Evolutionary conservation across 1,140 invertebrate genomes (phyloP).

Genomic region (Caenorhabditis tropicalis): DNA sequence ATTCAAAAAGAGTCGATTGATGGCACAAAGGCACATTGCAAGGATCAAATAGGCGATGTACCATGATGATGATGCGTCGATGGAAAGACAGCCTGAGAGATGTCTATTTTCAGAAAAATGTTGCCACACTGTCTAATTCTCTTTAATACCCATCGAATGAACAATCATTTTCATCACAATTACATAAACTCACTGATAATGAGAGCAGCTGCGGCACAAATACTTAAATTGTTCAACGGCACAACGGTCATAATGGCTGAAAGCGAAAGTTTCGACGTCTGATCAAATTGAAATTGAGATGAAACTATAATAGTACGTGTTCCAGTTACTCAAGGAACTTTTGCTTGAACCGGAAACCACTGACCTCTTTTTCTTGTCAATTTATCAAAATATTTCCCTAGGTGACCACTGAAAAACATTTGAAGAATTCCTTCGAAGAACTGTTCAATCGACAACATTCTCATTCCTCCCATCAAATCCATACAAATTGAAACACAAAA

Average conservation of each 20-base stretch:
- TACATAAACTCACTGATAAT: slow-evolving; percentile 39
- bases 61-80: neutral
- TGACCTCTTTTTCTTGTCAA: slow-evolving; percentile 10
- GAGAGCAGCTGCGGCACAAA: slow-evolving; percentile 39
- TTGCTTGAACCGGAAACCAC: neutral
- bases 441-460: slow-evolving; percentile 50
- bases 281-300: too few species aligned
- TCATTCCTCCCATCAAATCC: slow-evolving; percentile 52
- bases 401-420: slow-evolving; percentile 43
- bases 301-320: too few species aligned
- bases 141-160: too few species aligned
- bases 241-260: slow-evolving; percentile 49
- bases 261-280: neutral
- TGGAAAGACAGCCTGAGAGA: slow-evolving; percentile 21
- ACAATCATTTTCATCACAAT: neutral
- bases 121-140: too few species aligned
- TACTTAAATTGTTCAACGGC: slow-evolving; percentile 48
- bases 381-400: slow-evolving; percentile 42
- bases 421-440: slow-evolving; percentile 50
- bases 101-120: too few species aligned
- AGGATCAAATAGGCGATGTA: slow-evolving; percentile 34
- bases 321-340: neutral
- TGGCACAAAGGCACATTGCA: slow-evolving; percentile 46
- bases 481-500: slow-evolving; percentile 52
- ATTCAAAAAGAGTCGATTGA: slow-evolving; percentile 46